Percentiles rank a stretch among this genome's conserved stretches.
Conservation (phyloP, 1,140 invertebrate genomes). For the Drosophila funebris region DNA sequence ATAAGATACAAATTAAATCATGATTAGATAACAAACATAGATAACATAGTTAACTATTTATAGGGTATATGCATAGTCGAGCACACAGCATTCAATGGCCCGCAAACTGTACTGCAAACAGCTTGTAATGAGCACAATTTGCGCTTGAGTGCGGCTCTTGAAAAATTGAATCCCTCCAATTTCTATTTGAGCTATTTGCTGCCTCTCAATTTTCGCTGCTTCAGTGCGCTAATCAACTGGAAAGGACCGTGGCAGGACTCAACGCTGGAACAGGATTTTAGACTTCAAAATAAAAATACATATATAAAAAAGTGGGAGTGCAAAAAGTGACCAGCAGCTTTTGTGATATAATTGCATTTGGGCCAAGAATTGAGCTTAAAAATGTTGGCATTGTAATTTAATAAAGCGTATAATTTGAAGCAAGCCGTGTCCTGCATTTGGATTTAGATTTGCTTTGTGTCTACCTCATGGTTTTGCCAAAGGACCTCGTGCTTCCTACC, state of each 20-base stretch:
- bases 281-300: neutral
- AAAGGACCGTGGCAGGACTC: conserved; percentile 21
- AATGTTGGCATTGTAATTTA: conserved; percentile 56
- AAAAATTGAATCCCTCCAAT: conserved; percentile 32
- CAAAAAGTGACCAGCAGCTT: conserved; percentile 36
- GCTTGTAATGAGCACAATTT: conserved; percentile 48
- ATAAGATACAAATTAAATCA: no score
- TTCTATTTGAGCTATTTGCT: conserved; percentile 32
- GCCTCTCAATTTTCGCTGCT: conserved; percentile 37
- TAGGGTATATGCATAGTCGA: neutral
- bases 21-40: no score
- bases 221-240: conserved; percentile 45
- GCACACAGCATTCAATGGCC: neutral
- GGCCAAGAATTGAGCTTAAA: conserved; percentile 30
- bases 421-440: conserved; percentile 48
- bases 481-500: neutral
- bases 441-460: conserved; percentile 33
- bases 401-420: conserved; percentile 71
- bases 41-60: no score
- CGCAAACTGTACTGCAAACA: conserved; percentile 14
- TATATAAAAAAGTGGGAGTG: neutral
- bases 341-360: conserved; percentile 56
- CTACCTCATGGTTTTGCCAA: neutral
- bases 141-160: conserved; percentile 37
- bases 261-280: neutral